Evolutionary conservation across 1,140 invertebrate genomes (phyloP), one percentile per base, ranked within the genome.

Genomic region (Drosophila micromelanica): DNA sequence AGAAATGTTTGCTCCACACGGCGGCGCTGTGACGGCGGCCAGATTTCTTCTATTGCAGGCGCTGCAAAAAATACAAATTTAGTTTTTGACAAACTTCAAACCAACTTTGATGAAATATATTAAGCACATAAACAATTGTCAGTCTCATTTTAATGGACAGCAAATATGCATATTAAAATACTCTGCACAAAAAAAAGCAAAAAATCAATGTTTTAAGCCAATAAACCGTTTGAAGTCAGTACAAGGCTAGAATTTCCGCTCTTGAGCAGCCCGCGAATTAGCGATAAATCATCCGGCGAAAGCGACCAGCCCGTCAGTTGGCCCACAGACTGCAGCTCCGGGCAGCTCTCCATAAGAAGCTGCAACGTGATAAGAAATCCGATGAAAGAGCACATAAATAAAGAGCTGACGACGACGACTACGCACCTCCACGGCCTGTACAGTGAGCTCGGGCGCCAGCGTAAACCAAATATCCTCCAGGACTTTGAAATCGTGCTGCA

Each of bases 391-490:
- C 12, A 5, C n/a, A 23, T 23, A 27, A 30, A 3, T 1, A 2
- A 6, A 11, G 1, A 11, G 9, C 3, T 27, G 2, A 7, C 3
- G 7, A 3, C 35, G 2, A 7, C 3, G 7, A 3, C 35, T 1
- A 13, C 40, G 27, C 51, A 95, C 80, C 91, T 95, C 93, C 35
- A 95, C 94, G 0, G 94, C 93, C 57, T 93, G 93, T 2, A 92
- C 73, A 0, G 94, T 94, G 12, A 95, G 89, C 38, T 93, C 92
- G 7, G 94, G 93, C 0, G 95, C 95, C 65, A 93, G 93, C 8
- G 94, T 94, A 65, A 95, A 94, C 94, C 94, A 95, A 57, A 95
- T 91, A 37, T 94, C 94, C 91, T 95, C 94, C 42, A 95, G 84
- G 40, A 93, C 79, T 6, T 93, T 92, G 57, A 94, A 94, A 52